phyloP scores from a whole-genome alignment of 2,888 invertebrate genomes.

The Stegophylla sp. region DNA sequence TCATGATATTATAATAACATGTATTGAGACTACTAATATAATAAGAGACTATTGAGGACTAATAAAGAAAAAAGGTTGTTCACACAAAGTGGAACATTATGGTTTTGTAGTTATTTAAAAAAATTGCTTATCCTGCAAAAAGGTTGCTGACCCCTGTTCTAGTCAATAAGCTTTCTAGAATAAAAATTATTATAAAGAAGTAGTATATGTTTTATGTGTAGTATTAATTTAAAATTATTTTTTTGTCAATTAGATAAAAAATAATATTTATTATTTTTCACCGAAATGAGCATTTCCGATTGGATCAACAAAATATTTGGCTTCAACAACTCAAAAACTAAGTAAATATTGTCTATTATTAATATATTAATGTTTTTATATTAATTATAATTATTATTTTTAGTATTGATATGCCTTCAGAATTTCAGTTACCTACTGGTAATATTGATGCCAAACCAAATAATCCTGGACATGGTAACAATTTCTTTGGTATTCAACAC shows the following conservation, averaged over 20 bases:
- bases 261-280: background rate
- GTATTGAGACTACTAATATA: too few species aligned
- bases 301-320: conserved; percentile 36
- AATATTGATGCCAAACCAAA: background rate
- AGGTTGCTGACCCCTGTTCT: background rate
- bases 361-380: too few species aligned
- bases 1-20: too few species aligned
- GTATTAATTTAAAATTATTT: background rate
- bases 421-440: conserved; percentile 26
- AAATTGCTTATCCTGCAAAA: background rate
- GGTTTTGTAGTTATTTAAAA: background rate
- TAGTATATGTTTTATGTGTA: too few species aligned
- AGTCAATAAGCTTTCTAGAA: background rate
- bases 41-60: too few species aligned
- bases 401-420: conserved; percentile 18
- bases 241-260: background rate
- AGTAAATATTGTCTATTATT: background rate
- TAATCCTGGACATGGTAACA: conserved; percentile 4
- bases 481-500: background rate
- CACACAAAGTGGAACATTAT: background rate
- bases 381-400: too few species aligned
- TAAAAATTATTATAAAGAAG: background rate
- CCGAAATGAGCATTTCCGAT: conserved; percentile 25
- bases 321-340: background rate
- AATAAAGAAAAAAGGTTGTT: too few species aligned